phyloP scores from a whole-genome alignment of 2,888 invertebrate species.

The Drosophila koepferae region DNA sequence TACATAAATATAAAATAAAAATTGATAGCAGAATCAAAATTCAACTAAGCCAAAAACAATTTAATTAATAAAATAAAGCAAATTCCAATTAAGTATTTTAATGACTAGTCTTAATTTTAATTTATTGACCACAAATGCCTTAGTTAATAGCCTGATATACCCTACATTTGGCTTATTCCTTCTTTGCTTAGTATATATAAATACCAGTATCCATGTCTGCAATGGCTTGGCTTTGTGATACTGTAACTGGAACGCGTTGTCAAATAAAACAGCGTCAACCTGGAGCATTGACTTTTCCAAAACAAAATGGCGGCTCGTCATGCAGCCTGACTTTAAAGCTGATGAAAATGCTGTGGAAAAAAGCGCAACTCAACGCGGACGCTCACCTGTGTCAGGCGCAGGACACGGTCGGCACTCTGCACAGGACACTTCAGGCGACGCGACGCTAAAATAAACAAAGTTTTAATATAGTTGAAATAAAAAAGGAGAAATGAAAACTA shows the following conservation, averaged over 20 bases:
- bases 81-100: too few relatives aligned
- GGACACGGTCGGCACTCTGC: slow-evolving; percentile 19
- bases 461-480: slow-evolving; percentile 52
- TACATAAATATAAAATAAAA: too few relatives aligned
- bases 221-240: slow-evolving; percentile 26
- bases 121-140: too few relatives aligned
- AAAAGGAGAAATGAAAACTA: slow-evolving; percentile 58
- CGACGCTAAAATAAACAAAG: slow-evolving; percentile 52
- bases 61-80: too few relatives aligned
- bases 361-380: slow-evolving; percentile 21
- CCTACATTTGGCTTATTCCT: neutral
- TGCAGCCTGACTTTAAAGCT: slow-evolving; percentile 55
- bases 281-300: slow-evolving; percentile 65
- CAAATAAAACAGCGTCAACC: slow-evolving; percentile 48
- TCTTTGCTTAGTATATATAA: neutral
- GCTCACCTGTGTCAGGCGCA: slow-evolving; percentile 33
- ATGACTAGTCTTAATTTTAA: too few relatives aligned
- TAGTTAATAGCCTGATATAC: neutral
- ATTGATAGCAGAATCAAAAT: too few relatives aligned
- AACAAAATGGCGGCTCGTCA: slow-evolving; percentile 68
- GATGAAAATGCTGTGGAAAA: slow-evolving; percentile 50
- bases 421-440: slow-evolving; percentile 44
- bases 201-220: slow-evolving; percentile 40
- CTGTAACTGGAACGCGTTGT: slow-evolving; percentile 59
- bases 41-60: too few relatives aligned